Evolutionary conservation across 2,113 vertebrate species (phyloP).

Genomic region (Rhombomys opimus): DNA sequence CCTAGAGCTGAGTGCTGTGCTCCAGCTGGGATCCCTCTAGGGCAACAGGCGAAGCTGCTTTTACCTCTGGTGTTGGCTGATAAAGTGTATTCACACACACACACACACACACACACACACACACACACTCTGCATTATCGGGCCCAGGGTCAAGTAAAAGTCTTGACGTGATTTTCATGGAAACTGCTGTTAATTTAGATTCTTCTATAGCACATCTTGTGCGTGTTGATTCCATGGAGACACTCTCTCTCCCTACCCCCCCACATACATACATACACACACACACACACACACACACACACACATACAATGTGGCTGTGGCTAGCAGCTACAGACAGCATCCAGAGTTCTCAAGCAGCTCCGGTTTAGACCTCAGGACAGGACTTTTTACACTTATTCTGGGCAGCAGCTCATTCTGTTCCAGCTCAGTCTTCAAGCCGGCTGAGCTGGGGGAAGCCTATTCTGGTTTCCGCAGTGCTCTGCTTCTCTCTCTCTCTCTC

Average conservation of each 20-base stretch:
- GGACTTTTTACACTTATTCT: slow-evolving; percentile 13
- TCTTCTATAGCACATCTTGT: slow-evolving; percentile 32
- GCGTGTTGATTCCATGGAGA: neutral
- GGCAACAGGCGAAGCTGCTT: neutral
- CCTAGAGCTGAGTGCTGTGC: neutral
- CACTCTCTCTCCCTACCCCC: neutral
- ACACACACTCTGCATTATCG: neutral
- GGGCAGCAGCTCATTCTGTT: slow-evolving; percentile 34
- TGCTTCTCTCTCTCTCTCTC: neutral
- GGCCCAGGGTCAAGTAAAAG: slow-evolving; percentile 43
- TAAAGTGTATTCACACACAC: neutral
- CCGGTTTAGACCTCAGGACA: neutral
- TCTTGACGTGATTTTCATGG: slow-evolving; percentile 41
- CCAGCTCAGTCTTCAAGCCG: slow-evolving; percentile 1
- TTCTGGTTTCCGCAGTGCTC: slow-evolving; percentile 31
- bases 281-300: too few relatives aligned
- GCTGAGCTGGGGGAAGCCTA: slow-evolving; percentile 46
- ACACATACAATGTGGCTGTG: neutral
- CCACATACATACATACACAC: too few relatives aligned
- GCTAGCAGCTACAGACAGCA: neutral
- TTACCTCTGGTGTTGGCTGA: neutral
- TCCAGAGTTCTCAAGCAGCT: neutral
- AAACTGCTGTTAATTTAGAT: slow-evolving; percentile 1
- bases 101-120: neutral
- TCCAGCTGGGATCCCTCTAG: neutral